phyloP scores from a whole-genome alignment of 2,888 invertebrate genomes.

The Phymatocera aterrima region DNA sequence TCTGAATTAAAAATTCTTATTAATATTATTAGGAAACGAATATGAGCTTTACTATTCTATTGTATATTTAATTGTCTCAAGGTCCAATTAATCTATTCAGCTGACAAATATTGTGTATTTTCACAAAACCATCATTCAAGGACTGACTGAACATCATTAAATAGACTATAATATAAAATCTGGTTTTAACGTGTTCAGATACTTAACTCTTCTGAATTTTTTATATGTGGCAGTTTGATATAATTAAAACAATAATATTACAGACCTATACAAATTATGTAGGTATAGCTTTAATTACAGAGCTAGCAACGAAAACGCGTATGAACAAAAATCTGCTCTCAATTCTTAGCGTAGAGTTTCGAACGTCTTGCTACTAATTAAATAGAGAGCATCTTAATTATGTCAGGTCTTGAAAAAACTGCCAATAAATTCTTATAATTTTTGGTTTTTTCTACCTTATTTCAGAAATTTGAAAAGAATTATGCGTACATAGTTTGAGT shows the following conservation, averaged over 20 bases:
- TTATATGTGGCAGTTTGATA: conserved; percentile 21
- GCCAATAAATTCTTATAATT: not conserved
- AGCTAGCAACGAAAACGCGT: conserved; percentile 1
- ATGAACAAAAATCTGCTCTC: not conserved
- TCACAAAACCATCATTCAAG: conserved; percentile 36
- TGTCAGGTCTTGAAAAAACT: not conserved
- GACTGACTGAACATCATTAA: conserved; percentile 39
- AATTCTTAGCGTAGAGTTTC: not conserved
- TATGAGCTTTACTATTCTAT: conserved; percentile 40
- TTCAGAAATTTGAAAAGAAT: not conserved
- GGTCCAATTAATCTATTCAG: conserved; percentile 42
- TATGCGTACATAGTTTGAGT: not conserved
- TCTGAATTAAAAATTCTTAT: conserved; percentile 22
- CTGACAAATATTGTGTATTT: conserved; percentile 31
- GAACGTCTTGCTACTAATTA: not conserved
- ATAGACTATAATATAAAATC: no score
- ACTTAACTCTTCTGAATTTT: conserved; percentile 30
- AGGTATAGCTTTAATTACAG: not conserved
- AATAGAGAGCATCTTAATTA: no score
- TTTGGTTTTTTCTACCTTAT: not conserved
- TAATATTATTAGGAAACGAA: conserved; percentile 27
- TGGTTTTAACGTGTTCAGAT: conserved; percentile 42
- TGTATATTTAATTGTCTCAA: conserved; percentile 44
- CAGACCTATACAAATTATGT: no score
- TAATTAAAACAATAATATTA: not conserved